These are phyloP conservation scores for Euzophera pinguis DNA, from an alignment of 2,888 invertebrate genomes.

Conservation along the genomic window DNA sequence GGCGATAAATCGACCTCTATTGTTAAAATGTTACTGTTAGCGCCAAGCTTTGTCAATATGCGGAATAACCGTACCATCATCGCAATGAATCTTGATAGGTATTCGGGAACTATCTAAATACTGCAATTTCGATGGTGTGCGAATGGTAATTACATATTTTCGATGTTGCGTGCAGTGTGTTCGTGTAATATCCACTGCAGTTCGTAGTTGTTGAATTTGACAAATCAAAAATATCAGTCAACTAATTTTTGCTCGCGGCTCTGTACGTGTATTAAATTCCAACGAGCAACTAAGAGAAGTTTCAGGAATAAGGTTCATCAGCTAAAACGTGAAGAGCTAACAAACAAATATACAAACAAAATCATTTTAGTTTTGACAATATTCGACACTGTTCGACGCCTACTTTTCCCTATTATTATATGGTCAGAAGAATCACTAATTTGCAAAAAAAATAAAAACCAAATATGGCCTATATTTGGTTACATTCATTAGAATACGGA, in stretches of 20 bases:
- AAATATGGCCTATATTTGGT: conserved; percentile 28
- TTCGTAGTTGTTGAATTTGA: background rate
- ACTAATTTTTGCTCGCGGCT: too few relatives aligned
- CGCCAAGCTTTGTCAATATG: conserved; percentile 7
- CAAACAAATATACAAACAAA: too few relatives aligned
- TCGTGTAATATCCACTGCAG: background rate
- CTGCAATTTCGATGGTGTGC: background rate
- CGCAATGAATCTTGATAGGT: conserved; percentile 7
- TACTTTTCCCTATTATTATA: too few relatives aligned
- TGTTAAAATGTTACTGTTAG: conserved; percentile 8
- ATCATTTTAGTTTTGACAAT: too few relatives aligned
- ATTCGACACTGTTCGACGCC: too few relatives aligned
- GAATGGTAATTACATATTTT: background rate
- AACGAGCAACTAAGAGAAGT: too few relatives aligned
- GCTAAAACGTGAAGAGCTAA: too few relatives aligned
- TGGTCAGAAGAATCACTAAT: background rate
- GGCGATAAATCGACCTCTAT: conserved; percentile 6
- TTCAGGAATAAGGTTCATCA: too few relatives aligned
- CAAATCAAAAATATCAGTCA: too few relatives aligned
- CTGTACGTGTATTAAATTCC: too few relatives aligned
- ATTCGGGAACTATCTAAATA: background rate
- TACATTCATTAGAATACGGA: conserved; percentile 33
- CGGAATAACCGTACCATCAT: conserved; percentile 3
- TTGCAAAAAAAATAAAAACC: background rate
- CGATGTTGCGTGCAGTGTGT: background rate